Conservation (phyloP, 2,888 invertebrate genomes). For the Augochlorella aurata region DNA sequence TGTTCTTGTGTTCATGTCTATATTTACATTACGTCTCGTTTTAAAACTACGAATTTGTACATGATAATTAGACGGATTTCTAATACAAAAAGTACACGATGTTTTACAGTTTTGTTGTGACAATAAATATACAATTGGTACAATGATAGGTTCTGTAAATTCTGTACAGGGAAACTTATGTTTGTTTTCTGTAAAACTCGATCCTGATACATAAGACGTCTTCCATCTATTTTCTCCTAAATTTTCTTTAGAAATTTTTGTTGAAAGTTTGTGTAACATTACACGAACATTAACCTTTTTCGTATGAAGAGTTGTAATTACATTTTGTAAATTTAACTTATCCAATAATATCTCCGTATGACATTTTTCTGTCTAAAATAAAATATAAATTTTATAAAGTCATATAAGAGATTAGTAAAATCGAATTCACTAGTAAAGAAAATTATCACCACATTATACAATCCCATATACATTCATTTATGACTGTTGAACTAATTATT, state of each 20-base stretch:
- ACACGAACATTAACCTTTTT: constrained; percentile 66
- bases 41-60: constrained; percentile 90
- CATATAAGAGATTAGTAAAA: not conserved
- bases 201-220: constrained; percentile 77
- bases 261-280: constrained; percentile 67
- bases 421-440: not conserved
- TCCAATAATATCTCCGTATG: constrained; percentile 69
- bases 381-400: constrained; percentile 14
- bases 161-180: constrained; percentile 64
- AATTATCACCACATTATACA: not conserved
- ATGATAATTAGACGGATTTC: constrained; percentile 69
- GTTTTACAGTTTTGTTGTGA: constrained; percentile 65
- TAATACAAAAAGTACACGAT: constrained; percentile 60
- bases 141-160: constrained; percentile 61
- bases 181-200: constrained; percentile 77
- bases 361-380: constrained; percentile 73
- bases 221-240: constrained; percentile 73
- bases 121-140: constrained; percentile 60
- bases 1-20: constrained; percentile 89
- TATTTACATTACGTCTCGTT: constrained; percentile 88
- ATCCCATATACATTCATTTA: not conserved
- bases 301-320: constrained; percentile 62
- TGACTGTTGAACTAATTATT: not conserved
- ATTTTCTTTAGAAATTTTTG: constrained; percentile 59
- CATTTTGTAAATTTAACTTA: constrained; percentile 66